Conservation (phyloP, 2,888 invertebrate species). For the Hymenopus coronatus region DNA sequence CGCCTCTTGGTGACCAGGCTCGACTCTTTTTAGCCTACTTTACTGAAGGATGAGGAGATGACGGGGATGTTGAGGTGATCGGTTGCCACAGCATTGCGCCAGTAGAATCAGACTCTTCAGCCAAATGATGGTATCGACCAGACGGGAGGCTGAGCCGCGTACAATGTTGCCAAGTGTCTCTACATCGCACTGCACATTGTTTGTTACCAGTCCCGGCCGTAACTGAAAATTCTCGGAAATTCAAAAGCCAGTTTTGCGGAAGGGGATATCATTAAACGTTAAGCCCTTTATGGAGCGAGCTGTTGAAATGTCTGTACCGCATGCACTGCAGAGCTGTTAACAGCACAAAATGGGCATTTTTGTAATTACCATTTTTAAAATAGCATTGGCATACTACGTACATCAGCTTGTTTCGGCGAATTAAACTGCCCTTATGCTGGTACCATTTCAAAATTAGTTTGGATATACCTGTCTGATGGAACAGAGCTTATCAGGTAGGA, state of each 20-base stretch:
- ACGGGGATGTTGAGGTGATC: background rate
- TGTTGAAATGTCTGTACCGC: background rate
- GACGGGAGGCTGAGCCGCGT: background rate
- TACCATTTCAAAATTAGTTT: background rate
- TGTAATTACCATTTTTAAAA: background rate
- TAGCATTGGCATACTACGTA: background rate
- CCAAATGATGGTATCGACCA: background rate
- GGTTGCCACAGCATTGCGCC: background rate
- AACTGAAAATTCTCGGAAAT: background rate
- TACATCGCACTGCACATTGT: background rate
- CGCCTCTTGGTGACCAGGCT: no score
- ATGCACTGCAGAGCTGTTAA: background rate
- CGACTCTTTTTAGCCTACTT: no score
- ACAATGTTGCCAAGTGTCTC: constrained; percentile 7
- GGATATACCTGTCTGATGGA: background rate
- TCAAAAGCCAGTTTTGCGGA: background rate
- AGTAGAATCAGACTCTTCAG: background rate
- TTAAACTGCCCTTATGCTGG: background rate
- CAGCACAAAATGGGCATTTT: background rate
- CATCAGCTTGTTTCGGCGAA: background rate
- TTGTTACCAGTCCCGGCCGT: background rate
- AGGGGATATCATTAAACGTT: background rate
- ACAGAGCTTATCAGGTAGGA: background rate
- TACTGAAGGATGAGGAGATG: no score
- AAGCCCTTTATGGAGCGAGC: background rate